These are phyloP conservation scores for Corythoichthys intestinalis DNA, from an alignment of 2,113 vertebrate species.

Conservation along the genomic window DNA sequence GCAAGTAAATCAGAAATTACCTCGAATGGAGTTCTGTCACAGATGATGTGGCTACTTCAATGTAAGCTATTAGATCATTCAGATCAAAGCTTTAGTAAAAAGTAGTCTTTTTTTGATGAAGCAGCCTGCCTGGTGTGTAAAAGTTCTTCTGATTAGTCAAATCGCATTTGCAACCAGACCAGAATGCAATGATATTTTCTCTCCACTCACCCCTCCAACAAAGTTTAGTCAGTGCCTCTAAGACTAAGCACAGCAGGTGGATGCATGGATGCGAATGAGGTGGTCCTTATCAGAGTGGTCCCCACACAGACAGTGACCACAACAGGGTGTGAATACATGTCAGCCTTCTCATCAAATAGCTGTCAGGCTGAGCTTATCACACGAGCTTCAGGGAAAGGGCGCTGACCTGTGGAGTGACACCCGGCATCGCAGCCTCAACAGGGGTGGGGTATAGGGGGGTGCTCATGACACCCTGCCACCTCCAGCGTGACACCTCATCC, in stretches of 20 bases:
- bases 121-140: too few relatives aligned
- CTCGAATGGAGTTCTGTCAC: too few relatives aligned
- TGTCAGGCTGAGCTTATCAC: constrained; percentile 83
- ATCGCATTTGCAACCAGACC: too few relatives aligned
- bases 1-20: too few relatives aligned
- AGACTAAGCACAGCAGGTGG: background rate
- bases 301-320: background rate
- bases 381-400: constrained; percentile 64
- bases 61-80: background rate
- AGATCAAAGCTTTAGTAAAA: background rate
- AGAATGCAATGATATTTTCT: background rate
- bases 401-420: constrained; percentile 76
- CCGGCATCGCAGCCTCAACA: constrained; percentile 52
- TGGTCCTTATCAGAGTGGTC: background rate
- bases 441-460: constrained; percentile 16
- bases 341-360: constrained; percentile 63
- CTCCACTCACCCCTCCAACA: background rate
- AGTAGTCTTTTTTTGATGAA: too few relatives aligned
- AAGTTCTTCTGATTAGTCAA: background rate
- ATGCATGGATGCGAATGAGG: background rate
- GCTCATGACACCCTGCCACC: constrained; percentile 58
- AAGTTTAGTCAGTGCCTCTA: background rate
- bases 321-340: constrained; percentile 53
- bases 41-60: background rate
- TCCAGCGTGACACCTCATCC: background rate